Evolutionary conservation across 2,888 invertebrate species (phyloP).

Genomic region (Daptonema setosum): DNA sequence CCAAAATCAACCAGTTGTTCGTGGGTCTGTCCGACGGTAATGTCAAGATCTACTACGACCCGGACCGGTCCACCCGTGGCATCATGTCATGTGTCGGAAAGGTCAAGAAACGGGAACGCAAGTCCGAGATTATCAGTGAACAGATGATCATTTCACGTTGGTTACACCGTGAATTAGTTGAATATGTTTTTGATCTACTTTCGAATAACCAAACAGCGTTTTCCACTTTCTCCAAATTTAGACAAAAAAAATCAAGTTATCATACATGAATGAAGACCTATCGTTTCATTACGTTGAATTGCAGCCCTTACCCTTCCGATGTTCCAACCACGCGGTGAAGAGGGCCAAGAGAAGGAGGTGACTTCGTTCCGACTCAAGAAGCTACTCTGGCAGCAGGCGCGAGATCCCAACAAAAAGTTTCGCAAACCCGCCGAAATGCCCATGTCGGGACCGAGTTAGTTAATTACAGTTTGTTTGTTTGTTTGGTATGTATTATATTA

Average conservation of each 20-base stretch:
- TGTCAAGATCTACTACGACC: constrained; percentile 71
- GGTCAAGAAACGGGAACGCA: constrained; percentile 22
- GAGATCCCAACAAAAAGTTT: constrained; percentile 32
- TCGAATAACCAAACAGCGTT: not conserved
- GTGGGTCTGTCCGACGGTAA: constrained; percentile 72
- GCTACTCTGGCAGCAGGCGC: constrained; percentile 35
- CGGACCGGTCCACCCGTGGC: constrained; percentile 55
- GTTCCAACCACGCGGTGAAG: constrained; percentile 50
- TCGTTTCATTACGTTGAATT: too few relatives aligned
- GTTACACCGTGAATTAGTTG: constrained; percentile 10
- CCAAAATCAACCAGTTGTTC: constrained; percentile 86
- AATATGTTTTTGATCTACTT: not conserved
- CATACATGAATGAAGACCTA: too few relatives aligned
- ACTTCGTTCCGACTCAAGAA: constrained; percentile 21
- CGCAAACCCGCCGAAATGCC: constrained; percentile 38
- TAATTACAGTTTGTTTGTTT: too few relatives aligned
- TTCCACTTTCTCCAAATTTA: too few relatives aligned
- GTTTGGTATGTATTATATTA: too few relatives aligned
- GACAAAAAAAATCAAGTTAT: too few relatives aligned
- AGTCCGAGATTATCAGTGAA: constrained; percentile 59
- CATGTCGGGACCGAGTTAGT: constrained; percentile 34
- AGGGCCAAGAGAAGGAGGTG: constrained; percentile 23
- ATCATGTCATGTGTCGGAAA: constrained; percentile 61
- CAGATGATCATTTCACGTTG: constrained; percentile 74
- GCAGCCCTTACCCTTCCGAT: constrained; percentile 62